A percentile compares a stretch with the other conserved stretches of the same genome.
These are phyloP conservation scores for Megaceryle maxima DNA, from an alignment of 2,113 vertebrate species.

Conservation along the genomic window DNA sequence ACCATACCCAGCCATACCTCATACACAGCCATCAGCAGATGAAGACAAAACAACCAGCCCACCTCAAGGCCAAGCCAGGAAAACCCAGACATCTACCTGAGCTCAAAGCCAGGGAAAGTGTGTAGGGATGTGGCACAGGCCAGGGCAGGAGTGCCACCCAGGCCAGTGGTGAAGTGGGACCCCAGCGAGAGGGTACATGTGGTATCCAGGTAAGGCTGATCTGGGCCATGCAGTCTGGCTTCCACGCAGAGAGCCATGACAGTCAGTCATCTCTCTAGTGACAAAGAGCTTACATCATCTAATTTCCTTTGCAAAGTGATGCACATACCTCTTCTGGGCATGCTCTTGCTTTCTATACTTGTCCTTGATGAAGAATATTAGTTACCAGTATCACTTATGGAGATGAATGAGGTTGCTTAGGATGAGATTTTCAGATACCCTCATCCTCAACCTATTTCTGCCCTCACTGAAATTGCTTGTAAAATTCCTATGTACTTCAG, in stretches of 20 bases:
- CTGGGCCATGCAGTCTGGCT: not conserved
- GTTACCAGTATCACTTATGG: not conserved
- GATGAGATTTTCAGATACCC: not conserved
- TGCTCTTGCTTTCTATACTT: not conserved
- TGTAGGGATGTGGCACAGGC: too few species aligned
- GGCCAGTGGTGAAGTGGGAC: not conserved
- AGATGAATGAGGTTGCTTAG: not conserved
- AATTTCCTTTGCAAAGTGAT: not conserved
- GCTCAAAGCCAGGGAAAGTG: not conserved
- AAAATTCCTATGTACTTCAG: not conserved
- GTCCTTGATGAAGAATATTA: not conserved
- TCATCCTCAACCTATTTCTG: not conserved
- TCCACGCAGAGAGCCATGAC: not conserved
- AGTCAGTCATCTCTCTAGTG: not conserved
- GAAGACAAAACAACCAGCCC: not conserved
- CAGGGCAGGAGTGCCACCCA: not conserved
- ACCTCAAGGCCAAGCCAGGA: not conserved
- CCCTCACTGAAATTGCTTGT: not conserved
- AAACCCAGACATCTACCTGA: fast-evolving
- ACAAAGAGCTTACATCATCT: not conserved
- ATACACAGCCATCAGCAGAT: not conserved
- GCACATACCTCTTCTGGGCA: not conserved
- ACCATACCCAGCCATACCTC: too few species aligned
- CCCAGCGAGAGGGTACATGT: too few species aligned
- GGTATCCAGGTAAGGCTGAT: not conserved